phyloP scores from a whole-genome alignment of 2,797 vertebrate species.

The Parambassis ranga region DNA sequence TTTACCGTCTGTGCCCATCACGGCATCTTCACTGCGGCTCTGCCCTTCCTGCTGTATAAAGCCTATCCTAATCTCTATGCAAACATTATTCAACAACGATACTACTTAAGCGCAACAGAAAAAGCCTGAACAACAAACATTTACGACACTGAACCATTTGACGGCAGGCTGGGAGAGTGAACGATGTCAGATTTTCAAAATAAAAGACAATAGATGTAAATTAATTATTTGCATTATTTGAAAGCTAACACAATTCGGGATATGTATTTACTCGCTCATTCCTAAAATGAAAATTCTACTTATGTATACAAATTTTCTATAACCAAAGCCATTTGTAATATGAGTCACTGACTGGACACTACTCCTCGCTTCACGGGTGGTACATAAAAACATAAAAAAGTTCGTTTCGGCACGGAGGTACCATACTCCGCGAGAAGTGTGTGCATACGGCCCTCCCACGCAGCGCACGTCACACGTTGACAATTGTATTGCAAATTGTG shows the following conservation, averaged over 20 bases:
- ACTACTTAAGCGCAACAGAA: neutral
- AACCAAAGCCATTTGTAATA: neutral
- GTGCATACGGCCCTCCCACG: too few relatives aligned
- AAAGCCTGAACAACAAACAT: slow-evolving; percentile 45
- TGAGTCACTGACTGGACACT: neutral
- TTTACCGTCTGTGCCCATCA: slow-evolving; percentile 29
- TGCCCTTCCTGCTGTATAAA: too few relatives aligned
- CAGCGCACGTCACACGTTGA: too few relatives aligned
- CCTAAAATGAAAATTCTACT: neutral
- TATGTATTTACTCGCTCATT: neutral
- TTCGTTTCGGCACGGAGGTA: too few relatives aligned
- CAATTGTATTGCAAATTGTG: too few relatives aligned
- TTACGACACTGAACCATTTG: slow-evolving; percentile 59
- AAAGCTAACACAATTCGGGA: neutral
- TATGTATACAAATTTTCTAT: neutral
- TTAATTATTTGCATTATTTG: neutral
- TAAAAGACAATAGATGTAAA: slow-evolving; percentile 36
- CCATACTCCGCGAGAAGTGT: too few relatives aligned
- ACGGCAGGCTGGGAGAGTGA: slow-evolving; percentile 32
- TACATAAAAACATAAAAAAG: too few relatives aligned
- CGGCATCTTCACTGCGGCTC: neutral
- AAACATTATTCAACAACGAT: neutral
- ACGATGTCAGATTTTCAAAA: slow-evolving; percentile 49
- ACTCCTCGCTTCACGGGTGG: too few relatives aligned
- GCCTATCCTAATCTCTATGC: too few relatives aligned